Base-by-base conservation (phyloP, 2,113 vertebrate genomes). In the Brachypteracias leptosomus region DNA sequence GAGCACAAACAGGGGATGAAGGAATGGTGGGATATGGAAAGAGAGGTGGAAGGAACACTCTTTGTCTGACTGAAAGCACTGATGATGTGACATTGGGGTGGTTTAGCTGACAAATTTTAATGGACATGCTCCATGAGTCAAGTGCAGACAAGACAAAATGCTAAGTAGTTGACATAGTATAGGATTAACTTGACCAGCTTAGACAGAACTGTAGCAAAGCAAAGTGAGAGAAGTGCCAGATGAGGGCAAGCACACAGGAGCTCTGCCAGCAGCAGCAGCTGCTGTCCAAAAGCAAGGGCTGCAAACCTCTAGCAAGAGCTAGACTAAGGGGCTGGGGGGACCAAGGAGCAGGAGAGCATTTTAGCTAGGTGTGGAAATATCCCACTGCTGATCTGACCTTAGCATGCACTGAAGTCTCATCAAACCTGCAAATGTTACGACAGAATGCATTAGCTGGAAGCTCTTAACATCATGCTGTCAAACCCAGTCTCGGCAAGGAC, bases 191-290 rank as follows among this genome's bases (percentile, higher is more conserved):
- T 95, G 93, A 93, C 96, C 91, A 94, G 93, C 86, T 92, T 93
- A 97, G 94, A 84, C 89, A 95, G 80, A 95, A 95, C 76, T 83
- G 65, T 71, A 90, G 93, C 86, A 81, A 90, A 94, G 80, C 89
- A 65, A 97, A 97, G 93, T 72, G 86, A 97, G 93, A 94, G 84
- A 97, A 96, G 84, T 61, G 93, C 96, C 95, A 95, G 94, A 92
- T 93, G 91, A 95, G 95, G 89, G 94, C 93, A 96, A 95, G 93
- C 1, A 3, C 42, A 52, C 33, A 88, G 54, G 93, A 97, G 91
- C 89, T 92, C 80, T 96, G 96, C 95, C 96, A 97, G 92, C 80
- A 96, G 80, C 70, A 10, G 93, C 96, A 93, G 96, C 95, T 92
- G 96, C 93, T 86, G 77, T 90, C 80, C 91, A 75, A 90, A 95